Evolutionary conservation across 2,113 vertebrate species (phyloP).

Genomic region (Glaucidium brasilianum): DNA sequence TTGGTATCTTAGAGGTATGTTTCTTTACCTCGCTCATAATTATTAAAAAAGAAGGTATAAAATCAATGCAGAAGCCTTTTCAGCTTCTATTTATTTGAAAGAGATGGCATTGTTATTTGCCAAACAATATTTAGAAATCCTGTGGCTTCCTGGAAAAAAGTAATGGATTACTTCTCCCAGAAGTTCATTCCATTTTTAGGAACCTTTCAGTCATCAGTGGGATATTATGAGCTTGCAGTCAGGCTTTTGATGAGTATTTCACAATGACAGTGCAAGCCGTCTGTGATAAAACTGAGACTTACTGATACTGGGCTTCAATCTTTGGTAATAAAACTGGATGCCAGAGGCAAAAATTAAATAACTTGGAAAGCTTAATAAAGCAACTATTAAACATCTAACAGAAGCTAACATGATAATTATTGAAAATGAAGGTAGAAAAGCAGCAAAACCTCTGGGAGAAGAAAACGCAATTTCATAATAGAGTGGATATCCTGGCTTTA

Average conservation of each 20-base stretch:
- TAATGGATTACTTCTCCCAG: background rate
- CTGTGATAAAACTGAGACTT: constrained; percentile 22
- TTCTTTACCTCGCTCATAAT: background rate
- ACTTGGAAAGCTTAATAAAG: constrained; percentile 48
- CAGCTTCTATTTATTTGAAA: background rate
- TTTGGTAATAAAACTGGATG: constrained; percentile 50
- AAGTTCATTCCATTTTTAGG: constrained; percentile 14
- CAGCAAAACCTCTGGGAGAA: background rate
- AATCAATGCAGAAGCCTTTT: background rate
- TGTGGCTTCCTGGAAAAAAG: background rate
- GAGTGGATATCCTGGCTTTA: background rate
- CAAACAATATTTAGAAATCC: background rate
- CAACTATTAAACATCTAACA: constrained; percentile 17
- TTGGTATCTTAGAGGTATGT: background rate
- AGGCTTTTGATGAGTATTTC: constrained; percentile 44
- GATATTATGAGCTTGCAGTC: background rate
- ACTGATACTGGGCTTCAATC: constrained; percentile 12
- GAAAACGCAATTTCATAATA: constrained; percentile 14
- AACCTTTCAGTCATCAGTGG: background rate
- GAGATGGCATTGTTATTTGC: background rate
- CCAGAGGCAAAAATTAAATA: constrained; percentile 50
- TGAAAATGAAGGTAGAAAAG: constrained; percentile 4
- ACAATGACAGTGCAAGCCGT: constrained; percentile 35
- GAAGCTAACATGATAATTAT: constrained; percentile 34
- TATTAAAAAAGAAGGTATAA: background rate